A percentile compares a stretch with the other conserved stretches of the same genome.
phyloP scores from a whole-genome alignment of 2,888 invertebrate species.

The Hartigia nigra region DNA sequence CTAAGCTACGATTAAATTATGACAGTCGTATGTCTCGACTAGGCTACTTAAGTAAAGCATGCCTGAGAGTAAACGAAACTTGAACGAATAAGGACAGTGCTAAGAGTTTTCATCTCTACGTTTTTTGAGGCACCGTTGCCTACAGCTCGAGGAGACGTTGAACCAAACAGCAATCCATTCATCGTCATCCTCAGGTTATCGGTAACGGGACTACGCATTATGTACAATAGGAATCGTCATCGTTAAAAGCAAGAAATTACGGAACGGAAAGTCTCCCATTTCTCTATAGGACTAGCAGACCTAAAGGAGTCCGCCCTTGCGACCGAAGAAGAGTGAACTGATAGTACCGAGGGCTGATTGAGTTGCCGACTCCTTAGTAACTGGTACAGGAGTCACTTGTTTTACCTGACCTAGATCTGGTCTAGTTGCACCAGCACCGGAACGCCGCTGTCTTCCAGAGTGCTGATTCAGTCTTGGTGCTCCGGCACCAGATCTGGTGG shows the following conservation, averaged over 20 bases:
- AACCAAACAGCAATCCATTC: background rate
- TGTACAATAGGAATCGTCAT: slow-evolving; percentile 20
- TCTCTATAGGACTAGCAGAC: background rate
- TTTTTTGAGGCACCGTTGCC: background rate
- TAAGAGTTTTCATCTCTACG: background rate
- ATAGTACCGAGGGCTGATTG: slow-evolving; percentile 78
- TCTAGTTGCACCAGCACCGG: slow-evolving; percentile 68
- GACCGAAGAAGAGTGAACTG: slow-evolving; percentile 83
- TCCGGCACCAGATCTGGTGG: slow-evolving; percentile 72
- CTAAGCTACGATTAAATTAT: background rate
- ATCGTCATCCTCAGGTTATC: background rate
- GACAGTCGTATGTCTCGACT: background rate
- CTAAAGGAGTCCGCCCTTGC: slow-evolving; percentile 85
- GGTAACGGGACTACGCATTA: background rate
- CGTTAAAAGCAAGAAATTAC: slow-evolving; percentile 15
- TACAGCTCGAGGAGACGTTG: background rate
- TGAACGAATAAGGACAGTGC: background rate
- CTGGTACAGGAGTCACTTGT: slow-evolving; percentile 36
- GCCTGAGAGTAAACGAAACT: background rate
- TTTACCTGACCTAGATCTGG: slow-evolving; percentile 73
- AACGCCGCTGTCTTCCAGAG: slow-evolving; percentile 68
- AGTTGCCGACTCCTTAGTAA: slow-evolving; percentile 59
- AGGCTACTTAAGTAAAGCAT: background rate
- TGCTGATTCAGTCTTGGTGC: slow-evolving; percentile 66
- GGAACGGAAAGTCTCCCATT: background rate